phyloP scores from a whole-genome alignment of 1,140 invertebrate genomes.

The Acyrthosiphon pisum region DNA sequence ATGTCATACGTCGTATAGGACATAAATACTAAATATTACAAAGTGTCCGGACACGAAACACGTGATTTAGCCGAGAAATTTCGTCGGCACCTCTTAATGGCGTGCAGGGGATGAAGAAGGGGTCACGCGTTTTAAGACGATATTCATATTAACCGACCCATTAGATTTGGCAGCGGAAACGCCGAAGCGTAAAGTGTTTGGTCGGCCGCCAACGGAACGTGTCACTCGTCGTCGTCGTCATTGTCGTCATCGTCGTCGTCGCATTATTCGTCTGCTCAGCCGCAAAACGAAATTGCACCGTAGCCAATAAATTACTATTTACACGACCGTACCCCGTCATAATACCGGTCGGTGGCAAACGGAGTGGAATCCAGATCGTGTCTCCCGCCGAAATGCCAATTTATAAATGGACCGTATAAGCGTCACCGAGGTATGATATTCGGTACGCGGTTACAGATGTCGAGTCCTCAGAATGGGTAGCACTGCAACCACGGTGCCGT shows the following conservation, averaged over 20 bases:
- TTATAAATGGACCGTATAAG: slow-evolving; percentile 9
- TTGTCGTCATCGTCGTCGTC: not conserved
- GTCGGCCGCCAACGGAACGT: not conserved
- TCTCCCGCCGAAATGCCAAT: slow-evolving; percentile 6
- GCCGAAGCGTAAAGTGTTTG: not conserved
- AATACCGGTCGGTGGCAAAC: not conserved
- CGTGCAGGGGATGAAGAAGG: not conserved
- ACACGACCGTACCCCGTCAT: not conserved
- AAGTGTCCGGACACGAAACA: not conserved
- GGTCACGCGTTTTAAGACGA: not conserved
- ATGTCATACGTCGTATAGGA: too few species aligned
- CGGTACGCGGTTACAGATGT: not conserved
- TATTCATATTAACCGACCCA: slow-evolving; percentile 33
- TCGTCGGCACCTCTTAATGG: not conserved
- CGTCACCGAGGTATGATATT: not conserved
- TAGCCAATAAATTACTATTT: not conserved
- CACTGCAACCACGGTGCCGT: not conserved
- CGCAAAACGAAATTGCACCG: not conserved
- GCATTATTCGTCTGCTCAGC: not conserved
- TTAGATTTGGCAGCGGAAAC: not conserved
- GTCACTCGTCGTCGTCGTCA: not conserved
- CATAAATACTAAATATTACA: too few species aligned
- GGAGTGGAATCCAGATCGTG: not conserved
- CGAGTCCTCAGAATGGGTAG: not conserved
- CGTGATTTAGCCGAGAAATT: not conserved